Evolutionary conservation across 1,140 invertebrate species (phyloP), one percentile per base, ranked within the genome.

Genomic region (Tetragnatha versicolor): DNA sequence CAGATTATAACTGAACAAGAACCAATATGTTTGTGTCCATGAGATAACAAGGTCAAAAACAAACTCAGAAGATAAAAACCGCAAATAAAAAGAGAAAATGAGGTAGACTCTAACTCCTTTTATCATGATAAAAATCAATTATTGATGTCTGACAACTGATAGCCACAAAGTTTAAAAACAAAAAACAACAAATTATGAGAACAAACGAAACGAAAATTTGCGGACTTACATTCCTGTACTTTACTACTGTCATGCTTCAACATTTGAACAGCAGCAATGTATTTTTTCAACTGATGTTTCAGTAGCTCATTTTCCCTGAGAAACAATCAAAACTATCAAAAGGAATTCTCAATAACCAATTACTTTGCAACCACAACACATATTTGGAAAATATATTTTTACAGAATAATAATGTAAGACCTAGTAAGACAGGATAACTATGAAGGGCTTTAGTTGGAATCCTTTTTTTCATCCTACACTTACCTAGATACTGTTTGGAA

Each of bases 181-280:
- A n/a, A n/a, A n/a, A n/a, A n/a, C n/a, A n/a, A n/a, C n/a, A n/a
- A n/a, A n/a, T n/a, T n/a, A n/a, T n/a, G n/a, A n/a, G n/a, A n/a
- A n/a, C n/a, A 10, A 2, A 31, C 33, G 12, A 37, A 60, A 60
- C 12, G 5, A 60, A 31, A 33, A 6, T 22, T 42, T 22, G 35
- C 17, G 27, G 31, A 82, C 81, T 63, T 84, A 81, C 78, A 81
- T 75, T 86, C 83, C 68, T 86, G 82, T 29, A 84, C 84, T 77
- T 83, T 84, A 70, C 86, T 87, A 29, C 90, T 90, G 83, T 90
- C 89, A 81, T 86, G 88, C 81, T 87, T 90, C 80, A 96, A 86
- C 88, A 94, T 90, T 88, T 96, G 93, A 20, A 97, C 93, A 37
- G 94, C 94, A 58, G 91, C 92, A 51, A 96, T 91, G 86, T 97